These are phyloP conservation scores for Fregetta grallaria DNA, from an alignment of 2,113 vertebrate species.

Conservation along the genomic window DNA sequence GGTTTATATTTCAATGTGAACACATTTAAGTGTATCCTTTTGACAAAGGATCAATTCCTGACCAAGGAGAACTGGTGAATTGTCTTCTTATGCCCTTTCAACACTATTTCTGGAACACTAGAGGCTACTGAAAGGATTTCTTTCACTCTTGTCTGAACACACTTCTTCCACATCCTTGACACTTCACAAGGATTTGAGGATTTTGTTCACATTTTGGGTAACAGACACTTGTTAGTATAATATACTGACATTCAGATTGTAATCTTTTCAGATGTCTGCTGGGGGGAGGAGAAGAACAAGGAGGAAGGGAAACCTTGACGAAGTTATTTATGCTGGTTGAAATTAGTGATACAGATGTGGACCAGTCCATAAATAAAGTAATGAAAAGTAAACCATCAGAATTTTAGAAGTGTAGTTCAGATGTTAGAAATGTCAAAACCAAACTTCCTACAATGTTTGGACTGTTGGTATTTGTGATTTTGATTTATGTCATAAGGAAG, in stretches of 20 bases:
- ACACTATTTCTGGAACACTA: not conserved
- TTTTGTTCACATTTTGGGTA: not conserved
- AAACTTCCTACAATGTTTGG: not conserved
- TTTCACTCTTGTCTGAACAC: not conserved
- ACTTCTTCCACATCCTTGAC: not conserved
- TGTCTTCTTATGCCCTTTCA: not conserved
- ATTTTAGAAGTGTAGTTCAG: not conserved
- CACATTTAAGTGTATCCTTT: not conserved
- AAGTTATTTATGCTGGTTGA: not conserved
- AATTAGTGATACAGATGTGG: not conserved
- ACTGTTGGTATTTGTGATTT: not conserved
- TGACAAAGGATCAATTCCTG: not conserved
- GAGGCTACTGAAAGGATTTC: not conserved
- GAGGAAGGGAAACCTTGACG: not conserved
- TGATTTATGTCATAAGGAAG: not conserved
- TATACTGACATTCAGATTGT: not conserved
- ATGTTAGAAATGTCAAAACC: not conserved
- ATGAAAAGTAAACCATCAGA: not conserved
- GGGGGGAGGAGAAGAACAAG: not conserved
- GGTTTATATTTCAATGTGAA: not conserved
- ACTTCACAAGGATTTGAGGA: not conserved
- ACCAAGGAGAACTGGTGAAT: not conserved
- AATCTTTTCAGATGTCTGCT: not conserved
- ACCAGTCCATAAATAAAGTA: not conserved
- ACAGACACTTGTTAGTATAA: not conserved